A percentile compares a stretch with the other conserved stretches of the same genome.
Evolutionary conservation across 2,888 invertebrate genomes (phyloP).

Genomic region (Synanthedon vespiformis): DNA sequence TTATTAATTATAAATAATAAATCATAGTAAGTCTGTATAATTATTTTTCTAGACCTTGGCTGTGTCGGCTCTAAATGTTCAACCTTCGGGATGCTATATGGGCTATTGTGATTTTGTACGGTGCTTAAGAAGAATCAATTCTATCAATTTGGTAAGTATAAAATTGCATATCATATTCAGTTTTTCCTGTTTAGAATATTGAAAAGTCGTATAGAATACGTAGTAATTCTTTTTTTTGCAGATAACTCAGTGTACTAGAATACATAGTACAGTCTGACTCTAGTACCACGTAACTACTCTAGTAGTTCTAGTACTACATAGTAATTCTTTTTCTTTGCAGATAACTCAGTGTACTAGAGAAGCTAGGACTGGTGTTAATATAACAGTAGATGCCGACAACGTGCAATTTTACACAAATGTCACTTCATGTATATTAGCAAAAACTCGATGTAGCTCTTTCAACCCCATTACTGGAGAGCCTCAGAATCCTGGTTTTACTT

Average conservation of each 20-base stretch:
- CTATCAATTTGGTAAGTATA: conserved; percentile 61
- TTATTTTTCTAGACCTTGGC: conserved; percentile 37
- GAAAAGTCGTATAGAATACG: neutral
- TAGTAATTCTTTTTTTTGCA: conserved; percentile 20
- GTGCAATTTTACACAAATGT: conserved; percentile 72
- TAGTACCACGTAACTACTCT: too few relatives aligned
- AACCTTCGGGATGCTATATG: conserved; percentile 64
- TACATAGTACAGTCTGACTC: too few relatives aligned
- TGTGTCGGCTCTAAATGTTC: conserved; percentile 55
- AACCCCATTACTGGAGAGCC: conserved; percentile 76
- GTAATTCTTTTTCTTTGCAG: conserved; percentile 27
- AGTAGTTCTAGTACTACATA: too few relatives aligned
- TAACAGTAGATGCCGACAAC: conserved; percentile 59
- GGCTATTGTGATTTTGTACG: conserved; percentile 74
- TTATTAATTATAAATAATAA: neutral
- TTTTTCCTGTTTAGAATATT: conserved; percentile 2
- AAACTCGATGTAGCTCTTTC: conserved; percentile 70
- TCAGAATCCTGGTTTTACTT: conserved; percentile 62
- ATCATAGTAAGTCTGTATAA: neutral
- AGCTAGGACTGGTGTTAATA: conserved; percentile 59
- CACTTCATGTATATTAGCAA: conserved; percentile 75
- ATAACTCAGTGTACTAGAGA: conserved; percentile 66
- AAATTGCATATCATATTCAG: conserved; percentile 5
- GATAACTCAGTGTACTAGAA: conserved; percentile 66
- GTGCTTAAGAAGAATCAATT: conserved; percentile 69